Conservation (phyloP, 2,888 invertebrate species). For the Lasius fuliginosus region DNA sequence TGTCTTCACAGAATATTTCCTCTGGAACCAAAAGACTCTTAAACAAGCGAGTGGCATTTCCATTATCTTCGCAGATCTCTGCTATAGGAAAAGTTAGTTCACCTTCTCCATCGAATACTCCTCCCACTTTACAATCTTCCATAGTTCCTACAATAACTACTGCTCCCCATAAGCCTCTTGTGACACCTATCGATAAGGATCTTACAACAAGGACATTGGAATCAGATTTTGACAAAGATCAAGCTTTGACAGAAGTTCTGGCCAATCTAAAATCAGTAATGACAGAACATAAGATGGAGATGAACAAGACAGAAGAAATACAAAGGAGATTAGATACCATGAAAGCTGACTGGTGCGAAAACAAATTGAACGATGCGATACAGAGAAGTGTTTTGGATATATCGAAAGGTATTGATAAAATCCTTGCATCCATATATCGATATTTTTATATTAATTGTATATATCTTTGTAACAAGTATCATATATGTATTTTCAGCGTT, state of each 20-base stretch:
- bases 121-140: slow-evolving; percentile 69
- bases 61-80: slow-evolving; percentile 75
- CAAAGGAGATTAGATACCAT: slow-evolving; percentile 87
- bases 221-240: slow-evolving; percentile 72
- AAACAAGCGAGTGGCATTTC: slow-evolving; percentile 84
- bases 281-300: slow-evolving; percentile 66
- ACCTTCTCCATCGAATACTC: slow-evolving; percentile 65
- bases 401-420: slow-evolving; percentile 87
- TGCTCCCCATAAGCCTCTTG: slow-evolving; percentile 77
- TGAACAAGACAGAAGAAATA: slow-evolving; percentile 86
- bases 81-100: slow-evolving; percentile 46
- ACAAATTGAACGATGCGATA: slow-evolving; percentile 87
- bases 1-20: slow-evolving; percentile 58
- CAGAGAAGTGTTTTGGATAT: slow-evolving; percentile 87
- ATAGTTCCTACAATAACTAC: slow-evolving; percentile 69
- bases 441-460: background rate
- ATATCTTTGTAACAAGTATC: background rate
- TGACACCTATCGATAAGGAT: slow-evolving; percentile 64
- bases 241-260: slow-evolving; percentile 73
- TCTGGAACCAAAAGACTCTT: slow-evolving; percentile 78
- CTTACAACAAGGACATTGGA: background rate
- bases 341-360: slow-evolving; percentile 88
- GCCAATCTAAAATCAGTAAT: slow-evolving; percentile 77
- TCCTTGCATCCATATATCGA: background rate
- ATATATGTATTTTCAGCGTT: slow-evolving; percentile 86